Evolutionary conservation across 2,113 vertebrate species (phyloP), one percentile per base, ranked within the genome.

Genomic region (Erinaceus europaeus): DNA sequence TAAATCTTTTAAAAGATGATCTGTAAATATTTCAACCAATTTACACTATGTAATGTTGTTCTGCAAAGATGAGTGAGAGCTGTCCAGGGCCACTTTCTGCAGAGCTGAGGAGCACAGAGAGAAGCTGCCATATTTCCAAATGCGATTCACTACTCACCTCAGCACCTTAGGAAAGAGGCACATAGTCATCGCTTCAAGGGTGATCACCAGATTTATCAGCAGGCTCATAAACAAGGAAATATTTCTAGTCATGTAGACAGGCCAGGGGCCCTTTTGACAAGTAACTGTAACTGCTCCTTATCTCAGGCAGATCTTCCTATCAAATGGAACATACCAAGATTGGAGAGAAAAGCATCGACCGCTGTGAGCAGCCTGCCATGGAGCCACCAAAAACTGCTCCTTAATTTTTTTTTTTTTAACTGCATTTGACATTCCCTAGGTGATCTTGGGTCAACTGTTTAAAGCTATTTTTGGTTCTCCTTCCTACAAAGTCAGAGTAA

Each of bases 141-240:
- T 44, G 38, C 27, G 65, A 29, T 15, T 44, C 14, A 42, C 25
- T 62, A 42, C 29, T 77, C 44, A 48, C 18, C 4, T 77, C 40
- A 77, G 57, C 57, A 34, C 21, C 14, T 86, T 25, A 12, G 46
- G 53, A 68, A 80, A 79, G 64, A 91, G 25, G 59, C 42, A 20
- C 11, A 21, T 25, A 42, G 69, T 57, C 55, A 69, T 1, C 46
- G 64, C 64, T 78, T 44, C 50, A 12, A 71, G 84, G 50, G 32
- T 44, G 86, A 92, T 90, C 85, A 76, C 48, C 38, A 79, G 89
- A 78, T 89, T 67, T 93, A 82, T 67, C 82, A 75, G 40, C 59
- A 86, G 59, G 50, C 48, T 80, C 57, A 38, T n/a, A n/a, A 67
- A 46, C 36, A 83, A 85, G 29, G 36, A 61, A 57, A 64, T 23